phyloP scores from a whole-genome alignment of 2,888 invertebrate species.

The Lasioglossum villosulum region DNA sequence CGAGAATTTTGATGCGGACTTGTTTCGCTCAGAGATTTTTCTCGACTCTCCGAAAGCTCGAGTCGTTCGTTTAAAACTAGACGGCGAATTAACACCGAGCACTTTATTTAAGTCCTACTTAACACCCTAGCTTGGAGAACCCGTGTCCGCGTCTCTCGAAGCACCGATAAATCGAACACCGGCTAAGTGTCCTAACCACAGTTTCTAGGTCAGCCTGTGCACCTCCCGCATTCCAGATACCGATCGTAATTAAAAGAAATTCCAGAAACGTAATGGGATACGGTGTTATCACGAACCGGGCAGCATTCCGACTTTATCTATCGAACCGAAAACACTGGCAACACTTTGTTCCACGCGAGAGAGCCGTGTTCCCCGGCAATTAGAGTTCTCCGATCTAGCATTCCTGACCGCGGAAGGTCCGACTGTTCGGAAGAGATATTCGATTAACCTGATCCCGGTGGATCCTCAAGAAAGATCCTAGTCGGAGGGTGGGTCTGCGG shows the following conservation, averaged over 20 bases:
- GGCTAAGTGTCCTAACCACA: not conserved
- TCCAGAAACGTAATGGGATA: slow-evolving; percentile 8
- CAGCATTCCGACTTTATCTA: slow-evolving; percentile 20
- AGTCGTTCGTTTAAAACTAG: not conserved
- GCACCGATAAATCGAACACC: not conserved
- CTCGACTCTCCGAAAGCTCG: not conserved
- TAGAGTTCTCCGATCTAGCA: not conserved
- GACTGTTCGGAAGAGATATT: slow-evolving; percentile 4
- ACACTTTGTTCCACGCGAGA: not conserved
- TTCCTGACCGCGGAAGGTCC: not conserved
- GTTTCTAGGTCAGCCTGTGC: slow-evolving; percentile 3
- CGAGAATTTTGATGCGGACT: no score
- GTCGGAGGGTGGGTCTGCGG: not conserved
- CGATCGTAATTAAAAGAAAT: slow-evolving; percentile 17
- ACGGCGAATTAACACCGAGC: not conserved
- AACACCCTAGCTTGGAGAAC: not conserved
- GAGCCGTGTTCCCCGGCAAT: slow-evolving; percentile 18
- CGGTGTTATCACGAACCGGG: slow-evolving; percentile 14
- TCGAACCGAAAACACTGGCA: not conserved
- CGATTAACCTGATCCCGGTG: slow-evolving; percentile 26
- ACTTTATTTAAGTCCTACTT: not conserved
- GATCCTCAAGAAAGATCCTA: not conserved
- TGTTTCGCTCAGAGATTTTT: no score
- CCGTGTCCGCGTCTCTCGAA: not conserved
- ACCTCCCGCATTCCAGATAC: not conserved